These are phyloP conservation scores for Tetragnatha montana DNA, from an alignment of 2,888 invertebrate genomes.

Conservation along the genomic window DNA sequence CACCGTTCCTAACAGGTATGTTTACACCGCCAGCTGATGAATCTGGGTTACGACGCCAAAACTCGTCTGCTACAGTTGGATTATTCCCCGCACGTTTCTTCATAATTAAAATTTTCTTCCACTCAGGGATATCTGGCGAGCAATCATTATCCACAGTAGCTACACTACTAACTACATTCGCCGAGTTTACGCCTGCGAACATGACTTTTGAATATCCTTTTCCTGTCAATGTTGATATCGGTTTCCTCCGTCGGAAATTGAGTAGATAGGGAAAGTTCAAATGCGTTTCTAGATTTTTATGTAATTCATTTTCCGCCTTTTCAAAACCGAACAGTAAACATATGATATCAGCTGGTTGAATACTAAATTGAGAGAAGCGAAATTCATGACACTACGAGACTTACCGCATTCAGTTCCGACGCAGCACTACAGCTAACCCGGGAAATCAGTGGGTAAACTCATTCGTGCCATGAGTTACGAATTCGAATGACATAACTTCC, in stretches of 20 bases:
- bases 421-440: constrained; percentile 13
- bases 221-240: constrained; percentile 59
- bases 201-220: constrained; percentile 65
- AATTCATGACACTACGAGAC: constrained; percentile 46
- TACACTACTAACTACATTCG: constrained; percentile 20
- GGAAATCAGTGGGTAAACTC: constrained; percentile 41
- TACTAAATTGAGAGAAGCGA: neutral
- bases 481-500: constrained; percentile 55
- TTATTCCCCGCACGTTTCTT: constrained; percentile 61
- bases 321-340: constrained; percentile 2
- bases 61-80: constrained; percentile 36
- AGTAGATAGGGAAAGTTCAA: constrained; percentile 20
- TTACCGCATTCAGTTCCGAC: constrained; percentile 51
- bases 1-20: constrained; percentile 48
- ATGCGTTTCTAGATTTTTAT: constrained; percentile 5
- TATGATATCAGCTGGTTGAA: neutral
- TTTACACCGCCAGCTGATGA: constrained; percentile 41
- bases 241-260: constrained; percentile 51
- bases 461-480: constrained; percentile 46
- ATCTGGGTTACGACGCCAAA: constrained; percentile 62
- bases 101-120: constrained; percentile 68
- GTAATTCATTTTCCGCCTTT: neutral
- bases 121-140: constrained; percentile 65
- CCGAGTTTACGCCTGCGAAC: constrained; percentile 54
- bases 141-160: constrained; percentile 43